Conservation (phyloP, 2,113 vertebrate species). For the Carassius gibelio region DNA sequence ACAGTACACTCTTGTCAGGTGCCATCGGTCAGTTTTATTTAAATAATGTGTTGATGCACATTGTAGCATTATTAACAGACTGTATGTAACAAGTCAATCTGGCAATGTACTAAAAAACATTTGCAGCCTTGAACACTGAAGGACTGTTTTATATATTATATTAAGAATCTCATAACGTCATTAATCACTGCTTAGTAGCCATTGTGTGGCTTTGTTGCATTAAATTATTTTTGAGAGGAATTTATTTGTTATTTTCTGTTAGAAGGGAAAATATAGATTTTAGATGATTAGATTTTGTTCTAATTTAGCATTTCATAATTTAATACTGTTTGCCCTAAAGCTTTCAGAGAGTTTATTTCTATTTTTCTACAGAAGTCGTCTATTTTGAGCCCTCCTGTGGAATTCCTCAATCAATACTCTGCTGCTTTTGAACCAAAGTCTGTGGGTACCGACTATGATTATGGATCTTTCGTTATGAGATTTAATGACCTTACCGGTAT, state of each 20-base stretch:
- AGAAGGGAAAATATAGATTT: neutral
- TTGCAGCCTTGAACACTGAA: neutral
- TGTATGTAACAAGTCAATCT: neutral
- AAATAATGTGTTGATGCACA: neutral
- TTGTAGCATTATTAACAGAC: neutral
- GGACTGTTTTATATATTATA: neutral
- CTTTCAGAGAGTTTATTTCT: neutral
- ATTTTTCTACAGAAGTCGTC: neutral
- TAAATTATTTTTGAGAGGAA: neutral
- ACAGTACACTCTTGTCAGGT: neutral
- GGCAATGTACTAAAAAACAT: neutral
- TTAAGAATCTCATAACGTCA: neutral
- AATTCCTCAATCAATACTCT: conserved; percentile 75
- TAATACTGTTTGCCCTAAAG: neutral
- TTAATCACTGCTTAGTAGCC: neutral
- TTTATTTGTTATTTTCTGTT: neutral
- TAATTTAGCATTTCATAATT: neutral
- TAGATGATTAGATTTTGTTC: neutral
- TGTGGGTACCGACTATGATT: conserved; percentile 65
- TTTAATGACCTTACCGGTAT: conserved; percentile 12
- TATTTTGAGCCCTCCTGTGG: conserved; percentile 79
- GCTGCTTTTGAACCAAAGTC: conserved; percentile 74
- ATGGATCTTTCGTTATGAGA: neutral
- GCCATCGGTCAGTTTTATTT: neutral
- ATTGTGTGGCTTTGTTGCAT: neutral